Evolutionary conservation across 2,888 invertebrate genomes (phyloP).

Genomic region (Taenaris catops): DNA sequence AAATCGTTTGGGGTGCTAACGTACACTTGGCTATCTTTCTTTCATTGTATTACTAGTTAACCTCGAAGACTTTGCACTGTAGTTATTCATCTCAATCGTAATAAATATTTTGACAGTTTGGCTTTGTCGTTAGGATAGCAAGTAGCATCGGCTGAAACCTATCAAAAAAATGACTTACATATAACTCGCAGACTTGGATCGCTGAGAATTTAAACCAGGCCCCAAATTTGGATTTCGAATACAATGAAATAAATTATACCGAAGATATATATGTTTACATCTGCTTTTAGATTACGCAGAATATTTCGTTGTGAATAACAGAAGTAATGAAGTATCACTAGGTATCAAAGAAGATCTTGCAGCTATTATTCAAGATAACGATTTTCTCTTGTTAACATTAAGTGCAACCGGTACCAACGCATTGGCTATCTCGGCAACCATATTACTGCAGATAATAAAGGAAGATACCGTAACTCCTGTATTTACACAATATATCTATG

Average conservation of each 20-base stretch:
- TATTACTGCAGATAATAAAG: constrained; percentile 54
- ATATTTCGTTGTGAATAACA: constrained; percentile 34
- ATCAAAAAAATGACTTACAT: too few relatives aligned
- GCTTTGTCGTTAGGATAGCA: not conserved
- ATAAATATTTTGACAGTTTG: too few relatives aligned
- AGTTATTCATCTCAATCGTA: too few relatives aligned
- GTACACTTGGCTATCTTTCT: too few relatives aligned
- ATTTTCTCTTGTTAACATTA: constrained; percentile 43
- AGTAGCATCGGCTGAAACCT: too few relatives aligned
- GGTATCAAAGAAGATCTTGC: constrained; percentile 33
- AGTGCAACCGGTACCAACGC: constrained; percentile 45
- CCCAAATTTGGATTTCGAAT: too few relatives aligned
- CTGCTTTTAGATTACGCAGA: constrained; percentile 38
- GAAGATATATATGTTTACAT: not conserved
- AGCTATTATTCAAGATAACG: constrained; percentile 42
- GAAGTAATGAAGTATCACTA: constrained; percentile 36
- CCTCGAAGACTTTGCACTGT: too few relatives aligned
- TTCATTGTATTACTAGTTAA: too few relatives aligned
- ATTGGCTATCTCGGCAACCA: constrained; percentile 37
- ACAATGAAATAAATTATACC: too few relatives aligned
- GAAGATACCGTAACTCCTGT: constrained; percentile 47
- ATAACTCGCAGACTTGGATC: too few relatives aligned
- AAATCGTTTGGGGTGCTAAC: too few relatives aligned
- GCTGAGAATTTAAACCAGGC: too few relatives aligned
- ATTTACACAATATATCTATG: constrained; percentile 45